phyloP scores from a whole-genome alignment of 37 sponge, comb jelly and placozoan genomes.

The Mnemiopsis leidyi region DNA sequence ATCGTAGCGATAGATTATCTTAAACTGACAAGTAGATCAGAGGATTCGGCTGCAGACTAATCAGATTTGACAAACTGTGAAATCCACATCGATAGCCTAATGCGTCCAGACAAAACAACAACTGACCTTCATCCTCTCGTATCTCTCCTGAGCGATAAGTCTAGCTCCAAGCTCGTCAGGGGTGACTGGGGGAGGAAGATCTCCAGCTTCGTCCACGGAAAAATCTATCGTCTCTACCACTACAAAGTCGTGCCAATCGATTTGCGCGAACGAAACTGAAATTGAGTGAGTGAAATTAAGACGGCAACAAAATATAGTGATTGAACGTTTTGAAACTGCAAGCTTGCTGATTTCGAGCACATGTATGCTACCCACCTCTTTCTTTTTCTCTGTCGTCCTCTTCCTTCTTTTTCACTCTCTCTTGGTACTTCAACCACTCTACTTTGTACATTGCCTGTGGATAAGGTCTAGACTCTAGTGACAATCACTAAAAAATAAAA shows the following conservation, averaged over 20 bases:
- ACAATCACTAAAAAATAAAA: too few relatives aligned
- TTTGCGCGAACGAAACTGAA: constrained; percentile 90
- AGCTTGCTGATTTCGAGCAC: not conserved
- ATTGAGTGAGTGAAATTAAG: not conserved
- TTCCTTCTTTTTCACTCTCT: constrained; percentile 73
- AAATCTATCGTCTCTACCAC: constrained; percentile 93
- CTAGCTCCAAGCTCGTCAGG: constrained; percentile 85
- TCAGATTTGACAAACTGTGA: too few relatives aligned
- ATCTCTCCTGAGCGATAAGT: constrained; percentile 84
- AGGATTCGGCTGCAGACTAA: too few relatives aligned
- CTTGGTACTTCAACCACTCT: constrained; percentile 81
- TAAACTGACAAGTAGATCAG: too few relatives aligned
- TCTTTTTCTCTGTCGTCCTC: constrained; percentile 88
- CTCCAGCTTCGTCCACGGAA: constrained; percentile 85
- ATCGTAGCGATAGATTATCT: too few relatives aligned
- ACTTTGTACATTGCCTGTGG: constrained; percentile 74
- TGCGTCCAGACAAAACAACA: too few relatives aligned
- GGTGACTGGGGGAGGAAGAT: constrained; percentile 90
- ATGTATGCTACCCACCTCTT: constrained; percentile 69
- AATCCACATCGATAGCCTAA: too few relatives aligned
- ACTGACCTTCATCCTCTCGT: constrained; percentile 81
- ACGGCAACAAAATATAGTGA: not conserved
- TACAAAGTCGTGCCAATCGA: constrained; percentile 99
- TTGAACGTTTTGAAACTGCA: too few relatives aligned
- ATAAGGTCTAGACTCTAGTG: too few relatives aligned